Evolutionary conservation across 2,888 invertebrate genomes (phyloP), one percentile per base, ranked within the genome.

Genomic region (Microchrysa polita): DNA sequence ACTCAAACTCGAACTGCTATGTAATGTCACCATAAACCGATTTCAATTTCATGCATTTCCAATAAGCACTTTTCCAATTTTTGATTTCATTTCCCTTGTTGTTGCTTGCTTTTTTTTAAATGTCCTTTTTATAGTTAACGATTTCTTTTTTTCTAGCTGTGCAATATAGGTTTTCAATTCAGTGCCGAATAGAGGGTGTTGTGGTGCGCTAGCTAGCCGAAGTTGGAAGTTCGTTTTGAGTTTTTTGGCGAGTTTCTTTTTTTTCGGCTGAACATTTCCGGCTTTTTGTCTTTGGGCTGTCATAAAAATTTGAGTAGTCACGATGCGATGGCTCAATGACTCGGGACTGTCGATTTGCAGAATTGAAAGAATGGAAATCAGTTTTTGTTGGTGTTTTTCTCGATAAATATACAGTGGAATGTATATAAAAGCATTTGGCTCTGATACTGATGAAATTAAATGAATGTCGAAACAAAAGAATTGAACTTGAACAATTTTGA

Each of bases 11-110:
- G 20, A 57, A 40, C 63, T 16, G 27, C 65, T 71, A n/a, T n/a
- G 73, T 59, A 75, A 67, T 73, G 73, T 69, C 75, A 40, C 73
- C 73, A 69, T 69, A 63, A 63, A 63, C 61, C 53, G 75, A 75
- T 75, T 75, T 73, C 61, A 72, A 69, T 75, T 74, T 75, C 73
- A 75, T 75, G 75, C 73, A 75, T 75, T 75, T 73, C 61, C 75
- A 75, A 75, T 73, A 73, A 69, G 69, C 74, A 48, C 72, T 60
- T 72, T 61, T 60, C 20, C 65, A 67, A 59, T 61, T 34, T 34
- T 65, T 57, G 57, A 59, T 67, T 72, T 72, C 61, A 61, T 20
- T 61, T 61, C 42, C 40, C 12, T 60, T 60, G 12, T n/a, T n/a
- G n/a, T n/a, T 34, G 27, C 27, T 34, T 2, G 27, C n/a, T n/a